Percentiles rank a stretch among this genome's conserved stretches.
Evolutionary conservation across 2,888 invertebrate genomes (phyloP).

Genomic region (Trissolcus brochymenae): DNA sequence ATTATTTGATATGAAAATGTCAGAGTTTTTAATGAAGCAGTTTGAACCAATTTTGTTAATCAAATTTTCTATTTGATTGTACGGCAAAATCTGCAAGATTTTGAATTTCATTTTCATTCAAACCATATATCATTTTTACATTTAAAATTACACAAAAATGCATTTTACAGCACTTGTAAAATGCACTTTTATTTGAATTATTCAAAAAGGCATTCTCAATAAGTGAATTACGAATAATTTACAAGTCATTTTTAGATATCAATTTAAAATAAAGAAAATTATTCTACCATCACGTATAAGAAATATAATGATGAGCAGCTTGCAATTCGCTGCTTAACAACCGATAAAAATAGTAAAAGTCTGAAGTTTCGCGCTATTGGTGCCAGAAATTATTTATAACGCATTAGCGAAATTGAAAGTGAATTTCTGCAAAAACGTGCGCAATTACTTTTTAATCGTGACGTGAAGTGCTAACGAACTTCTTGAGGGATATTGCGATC

Average conservation of each 20-base stretch:
- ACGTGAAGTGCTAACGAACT: slow-evolving; percentile 20
- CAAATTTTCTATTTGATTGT: too few species aligned
- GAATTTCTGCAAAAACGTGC: slow-evolving; percentile 31
- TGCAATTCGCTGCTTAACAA: not conserved
- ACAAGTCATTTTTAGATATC: not conserved
- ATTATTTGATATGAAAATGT: too few species aligned
- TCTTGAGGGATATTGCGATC: slow-evolving; percentile 16
- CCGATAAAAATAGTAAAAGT: slow-evolving; percentile 28
- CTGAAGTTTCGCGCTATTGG: slow-evolving; percentile 18
- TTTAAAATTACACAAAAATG: too few species aligned
- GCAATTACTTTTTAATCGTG: slow-evolving; percentile 37
- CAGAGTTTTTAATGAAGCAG: not conserved
- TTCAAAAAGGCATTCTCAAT: too few species aligned
- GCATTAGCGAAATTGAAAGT: slow-evolving; percentile 34
- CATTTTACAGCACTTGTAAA: too few species aligned
- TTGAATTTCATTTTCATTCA: too few species aligned
- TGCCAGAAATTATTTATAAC: slow-evolving; percentile 21
- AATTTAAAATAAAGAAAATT: too few species aligned
- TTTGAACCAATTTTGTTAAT: too few species aligned
- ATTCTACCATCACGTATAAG: not conserved
- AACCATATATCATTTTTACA: too few species aligned
- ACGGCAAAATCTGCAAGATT: too few species aligned
- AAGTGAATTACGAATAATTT: too few species aligned
- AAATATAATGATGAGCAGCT: not conserved
- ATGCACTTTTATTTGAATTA: too few species aligned